Evolutionary conservation across 2,113 vertebrate species (phyloP), one percentile per base, ranked within the genome.

Genomic region (Geococcyx californianus): DNA sequence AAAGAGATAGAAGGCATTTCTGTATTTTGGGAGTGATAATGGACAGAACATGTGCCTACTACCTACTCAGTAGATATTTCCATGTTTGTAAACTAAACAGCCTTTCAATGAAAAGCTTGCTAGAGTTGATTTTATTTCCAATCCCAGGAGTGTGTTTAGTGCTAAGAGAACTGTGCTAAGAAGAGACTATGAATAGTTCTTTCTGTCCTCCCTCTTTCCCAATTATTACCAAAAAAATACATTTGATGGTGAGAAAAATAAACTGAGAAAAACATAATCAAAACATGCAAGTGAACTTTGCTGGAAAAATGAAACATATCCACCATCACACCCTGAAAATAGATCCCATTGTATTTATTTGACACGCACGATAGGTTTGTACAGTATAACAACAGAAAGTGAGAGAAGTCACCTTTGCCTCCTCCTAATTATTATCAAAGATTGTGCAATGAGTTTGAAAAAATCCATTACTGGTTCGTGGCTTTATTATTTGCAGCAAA

Each of bases 321-420:
- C 54, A 72, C 60, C 17, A 51, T 16, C 38, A 3, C 18, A 28
- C 42, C 78, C 21, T 60, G 44, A 49, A 52, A 56, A 45, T 33
- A 92, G 16, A 74, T 64, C 6, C 52, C 17, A 33, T 6, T 60
- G 21, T 51, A 74, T 80, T 84, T 82, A 9, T 90, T 60, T 64
- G 56, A 80, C 40, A 74, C 24, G 54, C 1, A 0, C 17, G 24
- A 17, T 45, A 36, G 67, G 33, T 78, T 87, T 92, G 25, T 44
- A 42, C 19, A 73, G 28, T 38, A 75, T 45, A 54, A 47, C 26
- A 88, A n/a, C 18, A 44, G 44, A 84, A 69, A 91, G 64, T 59
- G 33, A 92, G 52, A 90, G 33, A 70, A 72, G 44, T 56, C 66
- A 89, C 66, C 62, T 93, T 89, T 95, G 69, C 44, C 82, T 90